Evolutionary conservation across 2,888 invertebrate genomes (phyloP).

Genomic region (Brenthis daphne): DNA sequence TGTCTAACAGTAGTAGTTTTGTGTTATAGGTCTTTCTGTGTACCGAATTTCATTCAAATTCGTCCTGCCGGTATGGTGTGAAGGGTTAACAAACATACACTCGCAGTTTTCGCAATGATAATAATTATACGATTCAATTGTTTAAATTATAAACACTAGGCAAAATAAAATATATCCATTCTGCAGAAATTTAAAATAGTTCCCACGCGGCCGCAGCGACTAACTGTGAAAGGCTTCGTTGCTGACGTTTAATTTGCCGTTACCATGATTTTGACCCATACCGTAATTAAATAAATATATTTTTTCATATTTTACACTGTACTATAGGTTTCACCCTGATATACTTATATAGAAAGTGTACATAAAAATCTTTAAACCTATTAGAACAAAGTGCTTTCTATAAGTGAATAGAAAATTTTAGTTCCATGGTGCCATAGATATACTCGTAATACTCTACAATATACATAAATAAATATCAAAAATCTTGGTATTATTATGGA

Average conservation of each 20-base stretch:
- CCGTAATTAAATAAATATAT: slow-evolving; percentile 5
- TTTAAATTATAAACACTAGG: slow-evolving; percentile 7
- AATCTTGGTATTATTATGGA: too few species aligned
- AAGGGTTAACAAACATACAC: too few species aligned
- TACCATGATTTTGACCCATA: slow-evolving; percentile 35
- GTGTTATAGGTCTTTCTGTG: too few species aligned
- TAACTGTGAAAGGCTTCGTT: slow-evolving; percentile 37
- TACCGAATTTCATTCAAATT: too few species aligned
- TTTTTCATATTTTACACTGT: slow-evolving; percentile 14
- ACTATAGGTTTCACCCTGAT: background rate
- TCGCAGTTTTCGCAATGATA: background rate
- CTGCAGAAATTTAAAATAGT: slow-evolving; percentile 36
- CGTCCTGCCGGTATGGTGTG: too few species aligned
- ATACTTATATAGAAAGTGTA: background rate
- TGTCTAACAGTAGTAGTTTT: too few species aligned
- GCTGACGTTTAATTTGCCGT: slow-evolving; percentile 38
- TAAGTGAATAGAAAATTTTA: too few species aligned
- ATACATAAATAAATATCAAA: too few species aligned
- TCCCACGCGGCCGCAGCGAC: slow-evolving; percentile 34
- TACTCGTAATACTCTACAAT: too few species aligned
- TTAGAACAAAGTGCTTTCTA: too few species aligned
- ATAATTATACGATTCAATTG: background rate
- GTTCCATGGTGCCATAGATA: too few species aligned
- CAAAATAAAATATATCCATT: slow-evolving; percentile 26
- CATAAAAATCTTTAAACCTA: too few species aligned